A percentile compares a stretch with the other conserved stretches of the same genome.
Evolutionary conservation across 2,888 invertebrate genomes (phyloP).

Genomic region (Meteorus cinctellus): DNA sequence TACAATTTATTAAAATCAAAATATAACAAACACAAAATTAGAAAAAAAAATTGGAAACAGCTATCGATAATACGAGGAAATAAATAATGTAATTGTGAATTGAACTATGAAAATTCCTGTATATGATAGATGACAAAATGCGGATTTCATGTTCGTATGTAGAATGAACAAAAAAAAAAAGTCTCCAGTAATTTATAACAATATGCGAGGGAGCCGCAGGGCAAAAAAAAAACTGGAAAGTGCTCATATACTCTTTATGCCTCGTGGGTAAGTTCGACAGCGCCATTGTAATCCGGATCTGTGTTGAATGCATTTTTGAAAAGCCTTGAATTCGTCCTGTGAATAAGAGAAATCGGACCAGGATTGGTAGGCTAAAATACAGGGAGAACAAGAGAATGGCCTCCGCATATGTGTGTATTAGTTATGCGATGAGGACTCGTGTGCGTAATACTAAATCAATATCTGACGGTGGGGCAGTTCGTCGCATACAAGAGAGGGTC

Average conservation of each 20-base stretch:
- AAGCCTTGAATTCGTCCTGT: slow-evolving; percentile 55
- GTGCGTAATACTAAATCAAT: slow-evolving; percentile 70
- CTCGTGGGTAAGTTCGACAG: slow-evolving; percentile 34
- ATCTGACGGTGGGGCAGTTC: slow-evolving; percentile 61
- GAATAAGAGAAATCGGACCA: slow-evolving; percentile 59
- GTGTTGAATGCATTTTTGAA: slow-evolving; percentile 60
- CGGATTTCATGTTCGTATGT: neutral
- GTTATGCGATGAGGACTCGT: slow-evolving; percentile 53
- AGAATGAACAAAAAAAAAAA: slow-evolving; percentile 4
- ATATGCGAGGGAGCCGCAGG: slow-evolving; percentile 32
- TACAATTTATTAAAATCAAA: no score
- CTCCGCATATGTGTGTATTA: slow-evolving; percentile 45
- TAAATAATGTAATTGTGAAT: no score
- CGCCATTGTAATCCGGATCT: slow-evolving; percentile 48
- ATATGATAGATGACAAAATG: no score
- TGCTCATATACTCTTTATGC: slow-evolving; percentile 36
- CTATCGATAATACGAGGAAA: no score
- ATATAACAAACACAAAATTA: no score
- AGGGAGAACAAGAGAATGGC: slow-evolving; percentile 50
- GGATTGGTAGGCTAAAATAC: slow-evolving; percentile 4
- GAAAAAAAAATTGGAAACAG: no score
- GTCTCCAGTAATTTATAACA: neutral
- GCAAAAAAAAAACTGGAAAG: slow-evolving; percentile 38
- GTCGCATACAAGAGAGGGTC: slow-evolving; percentile 54
- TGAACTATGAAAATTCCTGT: no score